Evolutionary conservation across 1,140 invertebrate genomes (phyloP).

Genomic region (Brachionus paranguensis): DNA sequence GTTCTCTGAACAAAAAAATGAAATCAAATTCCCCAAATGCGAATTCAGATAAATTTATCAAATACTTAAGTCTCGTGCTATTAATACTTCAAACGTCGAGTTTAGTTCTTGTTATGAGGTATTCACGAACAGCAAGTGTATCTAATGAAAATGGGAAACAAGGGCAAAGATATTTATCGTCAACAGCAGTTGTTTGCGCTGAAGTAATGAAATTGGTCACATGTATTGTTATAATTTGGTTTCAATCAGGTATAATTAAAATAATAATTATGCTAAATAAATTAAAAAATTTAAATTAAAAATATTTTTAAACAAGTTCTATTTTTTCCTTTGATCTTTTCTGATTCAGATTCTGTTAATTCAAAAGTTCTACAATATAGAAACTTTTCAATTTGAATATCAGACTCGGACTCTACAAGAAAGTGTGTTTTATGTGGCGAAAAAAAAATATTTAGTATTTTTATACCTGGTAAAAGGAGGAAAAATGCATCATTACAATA

Average conservation of each 20-base stretch:
- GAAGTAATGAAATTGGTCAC: constrained; percentile 57
- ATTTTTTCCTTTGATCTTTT: too few relatives aligned
- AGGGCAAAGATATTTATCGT: constrained; percentile 52
- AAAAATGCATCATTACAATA: too few relatives aligned
- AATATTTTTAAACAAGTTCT: background rate
- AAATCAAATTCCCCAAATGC: background rate
- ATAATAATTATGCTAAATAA: background rate
- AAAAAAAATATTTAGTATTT: too few relatives aligned
- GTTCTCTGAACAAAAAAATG: background rate
- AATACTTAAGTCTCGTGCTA: constrained; percentile 47
- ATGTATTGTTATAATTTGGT: constrained; percentile 52
- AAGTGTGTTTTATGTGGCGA: too few relatives aligned
- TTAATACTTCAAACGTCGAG: constrained; percentile 58
- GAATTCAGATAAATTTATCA: constrained; percentile 21
- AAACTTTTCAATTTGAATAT: too few relatives aligned
- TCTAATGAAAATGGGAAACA: constrained; percentile 16
- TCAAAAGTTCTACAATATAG: too few relatives aligned
- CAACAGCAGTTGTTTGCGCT: constrained; percentile 57
- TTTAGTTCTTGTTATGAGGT: constrained; percentile 57
- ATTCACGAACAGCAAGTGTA: constrained; percentile 49
- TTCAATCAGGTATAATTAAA: constrained; percentile 43
- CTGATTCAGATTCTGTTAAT: too few relatives aligned
- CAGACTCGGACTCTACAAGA: too few relatives aligned
- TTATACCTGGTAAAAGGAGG: too few relatives aligned
- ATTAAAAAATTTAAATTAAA: background rate